A percentile compares a stretch with the other conserved stretches of the same genome.
Conservation (phyloP, 2,888 invertebrate species). For the Prosapia bicincta region DNA sequence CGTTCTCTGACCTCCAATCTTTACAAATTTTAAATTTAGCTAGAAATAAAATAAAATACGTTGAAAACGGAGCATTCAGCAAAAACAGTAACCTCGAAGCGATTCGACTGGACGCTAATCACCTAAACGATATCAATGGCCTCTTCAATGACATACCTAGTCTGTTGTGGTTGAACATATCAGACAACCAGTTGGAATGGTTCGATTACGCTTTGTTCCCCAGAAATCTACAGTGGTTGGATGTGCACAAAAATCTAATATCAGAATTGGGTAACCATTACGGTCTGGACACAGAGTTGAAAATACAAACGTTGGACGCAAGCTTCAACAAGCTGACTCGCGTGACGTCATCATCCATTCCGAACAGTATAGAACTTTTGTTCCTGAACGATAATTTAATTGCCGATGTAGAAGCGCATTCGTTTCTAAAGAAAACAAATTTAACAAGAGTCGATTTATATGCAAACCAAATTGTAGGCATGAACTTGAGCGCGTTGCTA, state of each 20-base stretch:
- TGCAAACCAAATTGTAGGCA: conserved; percentile 85
- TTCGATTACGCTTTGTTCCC: conserved; percentile 88
- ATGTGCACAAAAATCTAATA: conserved; percentile 84
- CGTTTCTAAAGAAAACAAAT: conserved; percentile 85
- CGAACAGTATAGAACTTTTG: conserved; percentile 79
- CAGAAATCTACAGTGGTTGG: conserved; percentile 78
- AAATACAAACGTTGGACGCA: conserved; percentile 81
- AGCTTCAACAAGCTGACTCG: conserved; percentile 83
- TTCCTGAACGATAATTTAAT: conserved; percentile 89
- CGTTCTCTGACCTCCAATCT: conserved; percentile 73
- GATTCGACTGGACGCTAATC: conserved; percentile 82
- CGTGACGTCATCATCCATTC: conserved; percentile 72
- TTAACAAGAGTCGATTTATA: conserved; percentile 88
- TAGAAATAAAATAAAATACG: conserved; percentile 72
- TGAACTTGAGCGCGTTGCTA: conserved; percentile 80
- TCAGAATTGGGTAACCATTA: conserved; percentile 73
- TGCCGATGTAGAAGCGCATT: conserved; percentile 79
- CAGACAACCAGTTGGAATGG: conserved; percentile 83
- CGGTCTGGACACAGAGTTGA: conserved; percentile 64
- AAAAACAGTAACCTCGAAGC: conserved; percentile 77
- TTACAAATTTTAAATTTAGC: conserved; percentile 86
- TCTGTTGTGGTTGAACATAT: conserved; percentile 85
- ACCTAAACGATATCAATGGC: conserved; percentile 74
- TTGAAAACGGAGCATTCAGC: conserved; percentile 80
- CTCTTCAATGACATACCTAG: conserved; percentile 80